Evolutionary conservation across 2,113 vertebrate genomes (phyloP).

Genomic region (Alaudala cheleensis): DNA sequence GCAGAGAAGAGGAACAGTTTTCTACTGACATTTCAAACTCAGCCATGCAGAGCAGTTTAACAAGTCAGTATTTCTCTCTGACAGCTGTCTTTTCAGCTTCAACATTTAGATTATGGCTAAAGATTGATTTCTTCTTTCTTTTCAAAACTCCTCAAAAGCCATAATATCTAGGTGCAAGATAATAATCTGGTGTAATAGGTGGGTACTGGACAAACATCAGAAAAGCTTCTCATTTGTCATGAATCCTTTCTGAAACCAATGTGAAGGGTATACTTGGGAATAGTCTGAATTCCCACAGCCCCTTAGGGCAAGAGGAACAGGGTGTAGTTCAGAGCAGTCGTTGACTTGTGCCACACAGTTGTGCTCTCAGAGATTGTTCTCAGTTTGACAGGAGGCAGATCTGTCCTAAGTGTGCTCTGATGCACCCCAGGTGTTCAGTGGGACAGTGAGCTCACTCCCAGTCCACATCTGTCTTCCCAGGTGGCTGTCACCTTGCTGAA

Average conservation of each 20-base stretch:
- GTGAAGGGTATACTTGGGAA: not conserved
- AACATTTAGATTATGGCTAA: not conserved
- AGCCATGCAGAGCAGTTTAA: not conserved
- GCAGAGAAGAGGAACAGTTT: not conserved
- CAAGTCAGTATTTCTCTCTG: not conserved
- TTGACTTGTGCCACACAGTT: not conserved
- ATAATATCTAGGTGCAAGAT: not conserved
- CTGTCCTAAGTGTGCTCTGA: not conserved
- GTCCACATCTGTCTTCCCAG: not conserved
- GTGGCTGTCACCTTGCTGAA: not conserved
- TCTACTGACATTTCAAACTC: not conserved
- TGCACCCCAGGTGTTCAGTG: not conserved
- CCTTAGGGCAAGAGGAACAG: not conserved
- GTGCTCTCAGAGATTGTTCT: not conserved
- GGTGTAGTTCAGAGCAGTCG: not conserved
- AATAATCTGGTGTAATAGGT: not conserved
- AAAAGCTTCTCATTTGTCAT: not conserved
- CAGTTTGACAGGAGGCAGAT: not conserved
- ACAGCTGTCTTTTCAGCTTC: not conserved
- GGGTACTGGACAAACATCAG: not conserved
- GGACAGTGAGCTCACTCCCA: not conserved
- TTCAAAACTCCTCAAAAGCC: not conserved
- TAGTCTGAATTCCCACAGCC: not conserved
- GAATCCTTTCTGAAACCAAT: not conserved
- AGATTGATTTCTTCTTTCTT: not conserved